Conservation (phyloP, 2,797 vertebrate genomes). For the Acanthornis magna region DNA sequence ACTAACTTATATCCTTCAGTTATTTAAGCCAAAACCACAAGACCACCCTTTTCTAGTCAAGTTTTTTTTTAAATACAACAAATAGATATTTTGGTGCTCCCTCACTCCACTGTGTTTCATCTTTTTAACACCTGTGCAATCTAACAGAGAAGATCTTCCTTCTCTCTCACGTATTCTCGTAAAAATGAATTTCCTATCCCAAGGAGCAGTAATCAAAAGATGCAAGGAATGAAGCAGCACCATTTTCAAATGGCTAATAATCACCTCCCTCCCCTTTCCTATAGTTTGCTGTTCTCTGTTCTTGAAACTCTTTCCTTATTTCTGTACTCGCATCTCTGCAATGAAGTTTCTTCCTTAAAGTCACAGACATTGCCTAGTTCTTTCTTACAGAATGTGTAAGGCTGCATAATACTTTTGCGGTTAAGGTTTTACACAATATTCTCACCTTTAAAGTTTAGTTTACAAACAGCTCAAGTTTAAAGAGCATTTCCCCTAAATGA, state of each 20-base stretch:
- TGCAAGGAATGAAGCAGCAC: neutral
- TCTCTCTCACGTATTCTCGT: fast-evolving
- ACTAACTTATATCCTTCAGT: neutral
- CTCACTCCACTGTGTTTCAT: neutral
- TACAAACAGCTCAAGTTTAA: constrained; percentile 3
- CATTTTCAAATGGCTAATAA: neutral
- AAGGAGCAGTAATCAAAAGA: neutral
- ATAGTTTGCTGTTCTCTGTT: neutral
- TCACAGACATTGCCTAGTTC: neutral
- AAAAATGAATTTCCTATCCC: neutral
- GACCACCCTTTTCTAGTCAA: neutral
- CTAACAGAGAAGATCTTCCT: neutral
- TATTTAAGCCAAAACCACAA: neutral
- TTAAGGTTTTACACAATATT: neutral
- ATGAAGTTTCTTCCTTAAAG: neutral
- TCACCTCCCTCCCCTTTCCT: neutral
- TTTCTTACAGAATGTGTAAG: neutral
- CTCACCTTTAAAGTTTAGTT: neutral
- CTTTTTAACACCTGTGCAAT: neutral
- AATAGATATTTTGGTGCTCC: neutral
- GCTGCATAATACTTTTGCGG: neutral
- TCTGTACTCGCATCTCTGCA: neutral
- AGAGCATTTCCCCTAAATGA: neutral
- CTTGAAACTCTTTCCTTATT: neutral
- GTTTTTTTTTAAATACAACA: neutral